Evolutionary conservation across 2,888 invertebrate species (phyloP), one percentile per base, ranked within the genome.

Genomic region (Drosophila histrio): DNA sequence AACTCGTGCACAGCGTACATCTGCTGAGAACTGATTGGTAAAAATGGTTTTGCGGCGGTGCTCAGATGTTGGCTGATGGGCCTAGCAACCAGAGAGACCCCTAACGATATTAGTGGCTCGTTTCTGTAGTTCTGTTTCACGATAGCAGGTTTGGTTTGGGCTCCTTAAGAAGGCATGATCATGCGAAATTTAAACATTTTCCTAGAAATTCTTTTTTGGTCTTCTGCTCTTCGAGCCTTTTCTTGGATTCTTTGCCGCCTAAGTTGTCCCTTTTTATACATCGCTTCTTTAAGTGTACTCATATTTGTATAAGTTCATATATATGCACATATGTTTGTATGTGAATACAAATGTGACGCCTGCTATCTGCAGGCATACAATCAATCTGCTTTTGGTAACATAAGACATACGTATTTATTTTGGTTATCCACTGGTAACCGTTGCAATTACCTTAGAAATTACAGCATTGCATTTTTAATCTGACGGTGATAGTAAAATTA

Each of bases 141-240:
- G 39, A 58, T 39, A 57, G 43, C 50, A 39, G 58, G 41, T 43
- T 68, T 52, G 59, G 54, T 63, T 68, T 65, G 46, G 60, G 58
- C 72, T 65, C 68, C 65, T 60, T 65, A 65, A 64, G 67, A 68
- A 73, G 68, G 67, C 72, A 87, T 80, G 74, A 83, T 83, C 67
- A 70, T 65, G 72, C 73, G 72, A 78, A 83, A 74, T 72, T 72
- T 71, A 77, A 77, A 73, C 62, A 67, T 68, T 74, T 85, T 88
- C 81, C 71, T 70, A 87, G 89, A 88, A 85, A 66, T 76, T 38
- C 30, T 34, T 53, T 58, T 36, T 71, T 59, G 50, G 59, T 44
- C 8, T 50, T 56, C 11, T 60, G 46, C 24, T 58, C 13, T 28
- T 38, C 2, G 44, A 24, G 39, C 19, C 43, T 53, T 52, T 61